Evolutionary conservation across 2,113 vertebrate species (phyloP).

Genomic region (Pyrgilauda ruficollis): DNA sequence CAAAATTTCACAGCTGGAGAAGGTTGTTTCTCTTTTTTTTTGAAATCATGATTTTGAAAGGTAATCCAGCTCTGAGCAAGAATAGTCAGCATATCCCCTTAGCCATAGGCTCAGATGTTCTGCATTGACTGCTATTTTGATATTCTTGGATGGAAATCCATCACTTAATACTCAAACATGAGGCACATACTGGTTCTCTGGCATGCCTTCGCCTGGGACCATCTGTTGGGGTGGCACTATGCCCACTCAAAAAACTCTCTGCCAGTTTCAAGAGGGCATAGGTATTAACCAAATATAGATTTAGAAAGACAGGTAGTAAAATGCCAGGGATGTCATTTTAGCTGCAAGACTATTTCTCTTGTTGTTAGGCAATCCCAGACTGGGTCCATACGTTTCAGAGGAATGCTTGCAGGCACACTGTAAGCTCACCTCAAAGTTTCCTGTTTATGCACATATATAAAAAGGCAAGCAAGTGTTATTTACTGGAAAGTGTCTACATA

Average conservation of each 20-base stretch:
- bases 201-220: background rate
- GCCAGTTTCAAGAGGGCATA: conserved; percentile 15
- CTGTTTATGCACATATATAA: background rate
- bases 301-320: background rate
- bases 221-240: conserved; percentile 47
- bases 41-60: background rate
- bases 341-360: background rate
- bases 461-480: background rate
- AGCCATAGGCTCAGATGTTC: background rate
- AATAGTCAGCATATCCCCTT: background rate
- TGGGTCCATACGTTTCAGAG: background rate
- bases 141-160: background rate
- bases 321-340: background rate
- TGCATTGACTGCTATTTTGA: conserved; percentile 40
- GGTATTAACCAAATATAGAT: conserved; percentile 9
- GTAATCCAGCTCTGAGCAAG: background rate
- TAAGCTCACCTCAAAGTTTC: background rate
- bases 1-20: background rate
- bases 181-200: conserved; percentile 28
- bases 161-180: conserved; percentile 15
- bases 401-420: background rate
- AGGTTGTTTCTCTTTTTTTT: background rate
- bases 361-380: background rate
- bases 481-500: background rate
- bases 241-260: background rate